Evolutionary conservation across 2,113 vertebrate species (phyloP), one percentile per base, ranked within the genome.

Genomic region (Lethenteron reissneri): DNA sequence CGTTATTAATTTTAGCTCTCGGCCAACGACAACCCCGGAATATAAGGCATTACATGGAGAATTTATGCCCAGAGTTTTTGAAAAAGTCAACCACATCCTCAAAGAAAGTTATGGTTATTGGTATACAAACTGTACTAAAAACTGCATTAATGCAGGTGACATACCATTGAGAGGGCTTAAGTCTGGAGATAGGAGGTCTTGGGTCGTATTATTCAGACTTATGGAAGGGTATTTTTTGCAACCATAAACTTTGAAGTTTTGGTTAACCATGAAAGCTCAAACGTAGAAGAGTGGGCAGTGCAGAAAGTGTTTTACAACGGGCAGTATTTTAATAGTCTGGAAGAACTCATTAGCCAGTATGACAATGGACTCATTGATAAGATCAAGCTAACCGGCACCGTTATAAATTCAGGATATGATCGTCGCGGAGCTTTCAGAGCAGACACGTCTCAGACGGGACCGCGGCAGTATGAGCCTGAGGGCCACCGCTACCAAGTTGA

Each of bases 161-260:
- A 75, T 88, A 1, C 81, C 87, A 0, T 88, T 89, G 0, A 85
- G 88, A 0, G 90, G 90, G 0, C 4, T 89, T 76, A 80, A 71
- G 3, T 77, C 87, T 0, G 88, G 87, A 1, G 83, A 92, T 72
- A 84, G 90, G 56, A 80, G 83, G 71, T 77, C 74, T 1, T 96
- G 92, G 90, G 17, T 95, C 41, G 11, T 68, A 71, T 41, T 97
- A 9, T 86, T 92, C 77, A 86, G 81, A 72, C 76, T 74, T 1
- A 82, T 89, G 2, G 88, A 92, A 70, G 88, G 87, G 56, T 86
- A 79, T 70, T 92, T 87, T 78, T 76, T 97, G 71, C 89, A 96
- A 59, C 92, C 90, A 0, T 83, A 10, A 89, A 90, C 25, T 78
- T 97, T 75, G 89, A 96, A 76, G 68, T 94, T 25, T 79, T 96